Base-by-base conservation (phyloP, 1,140 invertebrate genomes). In the Scaptomyza graminum region DNA sequence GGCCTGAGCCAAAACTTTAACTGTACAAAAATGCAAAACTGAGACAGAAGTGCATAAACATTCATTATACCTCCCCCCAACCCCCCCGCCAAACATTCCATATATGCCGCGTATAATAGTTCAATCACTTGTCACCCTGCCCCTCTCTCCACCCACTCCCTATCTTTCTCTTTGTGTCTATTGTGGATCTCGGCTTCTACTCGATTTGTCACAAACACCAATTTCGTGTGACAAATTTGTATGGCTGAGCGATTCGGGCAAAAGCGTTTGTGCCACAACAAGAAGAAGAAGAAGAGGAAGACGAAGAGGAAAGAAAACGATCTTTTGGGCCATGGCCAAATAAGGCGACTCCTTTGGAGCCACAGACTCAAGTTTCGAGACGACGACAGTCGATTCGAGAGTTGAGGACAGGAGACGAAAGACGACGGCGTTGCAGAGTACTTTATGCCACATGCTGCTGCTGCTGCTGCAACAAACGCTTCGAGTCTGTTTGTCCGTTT, bases 201-300 rank as follows among this genome's bases (percentile, higher is more conserved):
- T 68, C 81, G 78, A 88, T 88, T 88, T 88, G 83, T 89, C 83
- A 89, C 76, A 88, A 83, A 89, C 83, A 88, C 83, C 83, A 88
- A 89, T 88, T 88, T 82, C 76, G 84, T 89, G 84, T 88, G 83
- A 83, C 83, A 88, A 88, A 88, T 88, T 88, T 88, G 83, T 89
- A 83, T 89, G 81, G 66, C 72, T 68, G 47, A 43, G 49, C 46
- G 61, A 52, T 64, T 47, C 46, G 31, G 18, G 18, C 13, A 3
- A 46, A 25, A 39, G 28, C 25, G 15, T 34, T 50, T 39, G 15
- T 37, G 34, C 2, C 18, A 22, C 2, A 22, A 22, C 2, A 22
- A 22, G 49, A 43, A 43, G 34, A 22, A 11, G 22, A 18, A 46
- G 31, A 39, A 44, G 34, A 22, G 11, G 22, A 18, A 46, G 31